Conservation (phyloP, 2,113 vertebrate genomes). For the Neolamprologus variostigma region DNA sequence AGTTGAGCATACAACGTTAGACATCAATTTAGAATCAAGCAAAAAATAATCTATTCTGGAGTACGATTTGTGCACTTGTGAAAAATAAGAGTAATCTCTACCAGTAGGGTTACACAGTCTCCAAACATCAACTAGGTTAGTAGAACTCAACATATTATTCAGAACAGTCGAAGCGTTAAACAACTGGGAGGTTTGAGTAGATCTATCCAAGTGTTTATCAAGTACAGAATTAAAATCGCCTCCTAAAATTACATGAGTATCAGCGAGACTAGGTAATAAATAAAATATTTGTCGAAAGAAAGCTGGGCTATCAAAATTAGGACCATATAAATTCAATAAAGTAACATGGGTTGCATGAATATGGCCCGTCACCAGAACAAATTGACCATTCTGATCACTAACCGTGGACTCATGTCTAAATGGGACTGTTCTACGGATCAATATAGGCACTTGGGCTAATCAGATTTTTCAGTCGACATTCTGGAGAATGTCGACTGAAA, state of each 20-base stretch:
- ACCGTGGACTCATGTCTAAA: neutral
- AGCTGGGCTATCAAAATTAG: neutral
- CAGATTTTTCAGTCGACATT: neutral
- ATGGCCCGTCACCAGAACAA: neutral
- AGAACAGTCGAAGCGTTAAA: rapidly evolving
- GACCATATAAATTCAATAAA: neutral
- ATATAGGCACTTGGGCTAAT: neutral
- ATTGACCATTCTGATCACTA: too few species aligned
- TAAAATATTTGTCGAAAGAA: neutral
- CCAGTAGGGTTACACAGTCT: neutral
- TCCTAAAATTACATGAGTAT: too few species aligned
- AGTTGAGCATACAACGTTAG: rapidly evolving
- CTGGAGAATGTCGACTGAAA: neutral
- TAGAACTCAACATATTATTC: neutral
- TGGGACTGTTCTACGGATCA: neutral
- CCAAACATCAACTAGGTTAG: neutral
- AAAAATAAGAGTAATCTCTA: neutral
- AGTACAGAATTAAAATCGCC: neutral
- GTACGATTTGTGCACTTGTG: neutral
- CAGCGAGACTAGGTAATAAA: neutral
- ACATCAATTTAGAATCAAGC: too few species aligned
- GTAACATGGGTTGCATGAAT: neutral
- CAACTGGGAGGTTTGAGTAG: neutral
- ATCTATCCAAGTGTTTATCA: neutral
- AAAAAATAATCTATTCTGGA: neutral